Evolutionary conservation across 2,888 invertebrate species (phyloP), one percentile per base, ranked within the genome.

Genomic region (Augochlorella aurata): DNA sequence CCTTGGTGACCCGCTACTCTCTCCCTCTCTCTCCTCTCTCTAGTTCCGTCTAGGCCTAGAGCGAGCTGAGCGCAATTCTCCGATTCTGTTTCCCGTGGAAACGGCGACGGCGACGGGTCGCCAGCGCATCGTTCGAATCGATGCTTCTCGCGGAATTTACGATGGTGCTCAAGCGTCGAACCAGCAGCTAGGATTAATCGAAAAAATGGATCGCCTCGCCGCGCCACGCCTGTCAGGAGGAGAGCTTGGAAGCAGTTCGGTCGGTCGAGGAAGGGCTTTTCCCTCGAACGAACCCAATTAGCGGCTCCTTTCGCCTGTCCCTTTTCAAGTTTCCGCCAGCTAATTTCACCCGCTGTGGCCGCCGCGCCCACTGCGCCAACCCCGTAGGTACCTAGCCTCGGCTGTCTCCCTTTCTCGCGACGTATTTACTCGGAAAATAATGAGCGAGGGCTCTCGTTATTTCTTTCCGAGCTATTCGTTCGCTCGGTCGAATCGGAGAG

Each of bases 1-100:
- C 88, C 88, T 89, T 90, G 88, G 89, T 84, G 86, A 85, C 85
- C 87, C 84, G 89, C 89, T 87, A 88, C 45, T 52, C 54, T 38
- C 12, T 18, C 24, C 72, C 74, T 29, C 65, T 73, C 70, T 21
- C 21, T 45, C n/a, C 7, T 52, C 18, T 10, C 10, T n/a, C 29
- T 2, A 49, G 29, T n/a, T 54, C 38, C 16, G 44, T 24, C 21
- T 49, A 24, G 21, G 14, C 14, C 49, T 29, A 67, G 49, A 12
- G 54, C 38, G 18, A 47, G 16, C 16, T 50, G 54, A 24, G 58
- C 74, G 80, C 85, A 85, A 87, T 89, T 89, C 38, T 38, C 5
- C 38, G 38, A 88, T 88, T 88, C 86, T 83, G 79, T 86, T 84
- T 85, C 85, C 81, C 69, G 29, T 29, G 3, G 29, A 3, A 29